Evolutionary conservation across 92 coral and sea anemone genomes (phyloP), one percentile per base, ranked within the genome.

Genomic region (Hydrozoanthus gracilis): DNA sequence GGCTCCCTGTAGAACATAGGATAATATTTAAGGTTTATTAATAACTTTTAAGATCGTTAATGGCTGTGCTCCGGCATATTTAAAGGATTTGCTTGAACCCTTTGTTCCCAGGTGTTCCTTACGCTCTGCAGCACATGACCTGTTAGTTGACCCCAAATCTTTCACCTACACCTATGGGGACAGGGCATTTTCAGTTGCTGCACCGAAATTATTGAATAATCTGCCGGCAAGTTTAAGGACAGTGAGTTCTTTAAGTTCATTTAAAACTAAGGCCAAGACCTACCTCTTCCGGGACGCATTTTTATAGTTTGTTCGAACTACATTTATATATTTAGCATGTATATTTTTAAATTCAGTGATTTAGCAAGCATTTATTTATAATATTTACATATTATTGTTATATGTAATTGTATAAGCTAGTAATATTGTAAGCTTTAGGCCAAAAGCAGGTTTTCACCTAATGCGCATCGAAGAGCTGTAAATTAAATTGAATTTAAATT

Each of bases 101-200:
- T 69, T 20, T 15, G 73, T 69, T 69, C 73, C 73, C 73, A 60
- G 66, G 66, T 16, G 66, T 60, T 60, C 66, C 66, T 60, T 60
- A 60, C 66, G 66, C 66, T 60, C 73, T 69, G 48, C 47, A 18
- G 13, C 73, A 69, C 73, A 69, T 20, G 48, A 15, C 73, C 73
- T 70, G 15, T 70, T 70, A 70, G 51, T 70, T 45, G 75, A 13
- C 75, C 75, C 75, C 51, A 70, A 70, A 70, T 70, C 75, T 35
- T 39, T 16, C 73, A 69, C 73, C 47, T 3, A 13, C 39, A 20
- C 48, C 73, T 20, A 39, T 69, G 48, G 73, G 12, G 75, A 61
- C 20, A 7, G 18, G 67, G 67, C 67, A 61, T 61, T 61, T 7
- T 61, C 65, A 16, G 65, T 58, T 58, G 65, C 65, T n/a, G 73